These are phyloP conservation scores for Drosophila mimetica DNA, from an alignment of 2,888 invertebrate species.

Conservation along the genomic window DNA sequence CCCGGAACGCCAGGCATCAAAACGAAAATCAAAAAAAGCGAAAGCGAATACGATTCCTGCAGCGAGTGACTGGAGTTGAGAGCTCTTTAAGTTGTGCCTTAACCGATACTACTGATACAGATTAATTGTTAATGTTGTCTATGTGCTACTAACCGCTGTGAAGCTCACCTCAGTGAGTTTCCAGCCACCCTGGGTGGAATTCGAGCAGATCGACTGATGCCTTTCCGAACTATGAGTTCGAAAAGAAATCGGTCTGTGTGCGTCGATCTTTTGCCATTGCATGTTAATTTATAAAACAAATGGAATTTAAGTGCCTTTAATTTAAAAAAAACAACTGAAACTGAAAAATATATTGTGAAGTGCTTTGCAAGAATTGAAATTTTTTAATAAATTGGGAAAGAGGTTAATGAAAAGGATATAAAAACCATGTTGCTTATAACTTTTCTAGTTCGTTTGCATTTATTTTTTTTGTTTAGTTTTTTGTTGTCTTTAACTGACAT, in stretches of 20 bases:
- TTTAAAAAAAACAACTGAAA: constrained; percentile 50
- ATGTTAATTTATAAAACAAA: constrained; percentile 67
- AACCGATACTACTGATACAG: constrained; percentile 57
- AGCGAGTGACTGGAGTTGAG: constrained; percentile 72
- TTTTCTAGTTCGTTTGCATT: constrained; percentile 80
- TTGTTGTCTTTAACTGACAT: constrained; percentile 77
- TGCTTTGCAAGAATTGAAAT: constrained; percentile 34
- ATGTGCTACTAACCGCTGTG: constrained; percentile 39
- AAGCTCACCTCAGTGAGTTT: constrained; percentile 23
- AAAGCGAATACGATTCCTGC: constrained; percentile 83
- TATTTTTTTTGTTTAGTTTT: constrained; percentile 62
- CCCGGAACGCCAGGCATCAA: constrained; percentile 45
- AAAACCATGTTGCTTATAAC: constrained; percentile 46
- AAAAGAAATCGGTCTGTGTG: not conserved
- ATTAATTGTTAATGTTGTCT: constrained; percentile 68
- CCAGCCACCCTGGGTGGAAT: constrained; percentile 15
- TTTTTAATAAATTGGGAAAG: not conserved
- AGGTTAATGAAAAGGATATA: not conserved
- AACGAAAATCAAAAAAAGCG: constrained; percentile 70
- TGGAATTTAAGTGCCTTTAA: constrained; percentile 73
- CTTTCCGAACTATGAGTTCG: constrained; percentile 2
- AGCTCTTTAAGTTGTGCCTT: constrained; percentile 35
- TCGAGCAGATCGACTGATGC: not conserved
- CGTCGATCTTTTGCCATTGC: constrained; percentile 29
- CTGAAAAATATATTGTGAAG: constrained; percentile 47